A percentile compares a stretch with the other conserved stretches of the same genome.
These are phyloP conservation scores for Columba livia DNA, from an alignment of 2,113 vertebrate species.

Conservation along the genomic window DNA sequence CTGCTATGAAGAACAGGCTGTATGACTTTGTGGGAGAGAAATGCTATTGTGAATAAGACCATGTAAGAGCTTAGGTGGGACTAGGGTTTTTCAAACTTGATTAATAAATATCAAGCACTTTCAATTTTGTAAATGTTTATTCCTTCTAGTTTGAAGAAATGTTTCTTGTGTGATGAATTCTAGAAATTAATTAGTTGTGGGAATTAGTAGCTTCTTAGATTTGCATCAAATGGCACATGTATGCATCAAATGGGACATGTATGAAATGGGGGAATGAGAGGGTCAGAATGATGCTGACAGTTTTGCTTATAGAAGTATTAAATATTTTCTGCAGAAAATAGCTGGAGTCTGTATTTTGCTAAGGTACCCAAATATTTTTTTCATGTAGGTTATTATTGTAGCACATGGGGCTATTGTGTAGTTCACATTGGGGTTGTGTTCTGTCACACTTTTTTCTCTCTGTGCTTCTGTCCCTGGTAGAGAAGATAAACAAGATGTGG, in stretches of 20 bases:
- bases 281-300: background rate
- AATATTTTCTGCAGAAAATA: background rate
- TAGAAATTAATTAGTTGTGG: background rate
- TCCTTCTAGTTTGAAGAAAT: background rate
- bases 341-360: background rate
- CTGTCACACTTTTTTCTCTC: background rate
- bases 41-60: rapidly evolving
- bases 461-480: background rate
- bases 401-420: background rate
- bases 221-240: background rate
- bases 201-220: background rate
- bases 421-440: background rate
- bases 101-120: background rate
- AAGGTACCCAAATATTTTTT: background rate
- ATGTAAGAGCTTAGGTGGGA: background rate
- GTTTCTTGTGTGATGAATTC: background rate
- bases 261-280: background rate
- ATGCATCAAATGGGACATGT: background rate
- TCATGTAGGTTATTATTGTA: background rate
- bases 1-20: background rate
- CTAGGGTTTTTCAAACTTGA: background rate
- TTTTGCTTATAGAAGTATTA: background rate
- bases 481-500: background rate
- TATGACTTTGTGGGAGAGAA: background rate
- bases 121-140: background rate